phyloP scores from a whole-genome alignment of 1,140 invertebrate species.

The Copidosoma floridanum region DNA sequence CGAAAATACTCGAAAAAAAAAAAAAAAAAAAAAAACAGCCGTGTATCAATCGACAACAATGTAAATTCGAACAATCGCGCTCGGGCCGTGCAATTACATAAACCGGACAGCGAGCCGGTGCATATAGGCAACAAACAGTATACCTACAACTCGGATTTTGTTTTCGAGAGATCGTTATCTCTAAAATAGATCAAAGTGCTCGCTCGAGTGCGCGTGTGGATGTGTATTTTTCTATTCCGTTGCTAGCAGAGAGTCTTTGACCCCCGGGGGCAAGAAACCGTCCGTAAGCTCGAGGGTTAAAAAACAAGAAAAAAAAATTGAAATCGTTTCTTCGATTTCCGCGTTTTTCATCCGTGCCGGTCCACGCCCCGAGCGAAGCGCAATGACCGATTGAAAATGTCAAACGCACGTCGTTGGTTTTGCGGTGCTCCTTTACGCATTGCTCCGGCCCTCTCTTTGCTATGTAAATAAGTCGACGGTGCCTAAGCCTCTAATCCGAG shows the following conservation, averaged over 20 bases:
- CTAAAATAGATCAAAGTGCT: conserved; percentile 28
- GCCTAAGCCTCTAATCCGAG: too few species aligned
- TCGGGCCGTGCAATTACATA: conserved; percentile 20
- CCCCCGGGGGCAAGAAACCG: conserved; percentile 2
- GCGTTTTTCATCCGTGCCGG: conserved; percentile 15
- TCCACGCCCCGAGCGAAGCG: neutral
- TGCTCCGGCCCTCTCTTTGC: neutral
- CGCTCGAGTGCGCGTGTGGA: too few species aligned
- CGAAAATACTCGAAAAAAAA: too few species aligned
- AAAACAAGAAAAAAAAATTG: conserved; percentile 4
- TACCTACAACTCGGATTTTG: too few species aligned
- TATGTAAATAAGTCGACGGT: neutral
- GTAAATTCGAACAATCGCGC: too few species aligned
- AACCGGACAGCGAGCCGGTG: neutral
- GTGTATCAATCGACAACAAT: too few species aligned
- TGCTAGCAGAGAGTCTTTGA: conserved; percentile 24
- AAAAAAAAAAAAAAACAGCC: too few species aligned
- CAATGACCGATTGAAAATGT: conserved; percentile 22
- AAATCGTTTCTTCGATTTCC: conserved; percentile 24
- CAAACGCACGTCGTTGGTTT: neutral
- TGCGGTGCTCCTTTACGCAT: conserved; percentile 16
- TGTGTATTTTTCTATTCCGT: neutral
- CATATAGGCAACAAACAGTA: neutral
- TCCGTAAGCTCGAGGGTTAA: neutral
- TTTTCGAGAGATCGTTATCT: conserved; percentile 24